Base-by-base conservation (phyloP, 2,113 vertebrate genomes). In the Planiliza haematocheilus region DNA sequence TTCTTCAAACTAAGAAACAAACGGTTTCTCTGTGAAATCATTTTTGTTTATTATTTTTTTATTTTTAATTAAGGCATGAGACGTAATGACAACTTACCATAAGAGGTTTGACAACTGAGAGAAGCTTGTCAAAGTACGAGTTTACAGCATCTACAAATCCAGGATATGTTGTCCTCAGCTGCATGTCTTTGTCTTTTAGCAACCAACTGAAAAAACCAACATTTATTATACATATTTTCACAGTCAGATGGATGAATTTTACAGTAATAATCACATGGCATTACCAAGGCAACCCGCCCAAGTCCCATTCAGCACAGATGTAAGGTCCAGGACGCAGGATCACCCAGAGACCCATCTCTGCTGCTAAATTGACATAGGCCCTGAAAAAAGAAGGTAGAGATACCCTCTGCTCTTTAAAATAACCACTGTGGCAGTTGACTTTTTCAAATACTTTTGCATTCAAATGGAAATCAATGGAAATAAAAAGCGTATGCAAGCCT, bases 261-360 rank as follows among this genome's bases (percentile, higher is more conserved):
- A 61, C 70, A 70, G 8, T 13, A 45, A 56, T 4, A 21, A 34
- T 4, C 7, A 49, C 16, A 46, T 75, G 39, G 13, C 21, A 86
- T 92, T 69, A 97, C 97, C 96, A 96, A 52, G 96, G 97, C 85
- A 98, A 82, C 1, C 96, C 96, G 3, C 96, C 96, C 0, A 97
- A 94, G 77, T 97, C 97, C 88, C 95, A 94, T 38, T 97, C 96
- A 0, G 95, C 93, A 69, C 96, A 98, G 86, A 98, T 96, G 37
- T 97, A 98, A 8, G 97, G 97, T 45, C 97, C 97, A 14, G 97
- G 97, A n/a, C 95, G 94, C 60, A 98, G 89, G 59, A 97, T 96
- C 64, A 97, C 96, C 96, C 95, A 97, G 24, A 97, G 90, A 17
- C 95, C 96, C 2, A 95, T 72, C 49, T 96, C 93, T 8, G 90